Base-by-base conservation (phyloP, 2,113 vertebrate species). In the Pteronura brasiliensis region DNA sequence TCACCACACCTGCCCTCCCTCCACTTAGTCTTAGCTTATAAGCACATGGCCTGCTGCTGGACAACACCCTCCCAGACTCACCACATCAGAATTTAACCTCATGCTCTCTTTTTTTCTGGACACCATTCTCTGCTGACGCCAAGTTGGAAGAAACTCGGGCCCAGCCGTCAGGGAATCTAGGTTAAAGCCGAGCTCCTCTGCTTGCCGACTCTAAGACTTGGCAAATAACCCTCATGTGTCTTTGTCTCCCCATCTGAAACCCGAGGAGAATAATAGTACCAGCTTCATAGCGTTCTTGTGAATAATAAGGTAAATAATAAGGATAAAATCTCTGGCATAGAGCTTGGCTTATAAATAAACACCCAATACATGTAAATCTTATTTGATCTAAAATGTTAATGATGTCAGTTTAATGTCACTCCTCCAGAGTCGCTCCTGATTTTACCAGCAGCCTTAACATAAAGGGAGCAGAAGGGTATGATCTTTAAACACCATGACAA, bases 361-460 rank as follows among this genome's bases (percentile, higher is more conserved):
- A 63, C 20, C 52, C 74, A 39, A 31, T 55, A 47, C 29, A 31
- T 47, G 18, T 84, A 57, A 39, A 10, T 29, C 59, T 85, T 59
- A 93, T 36, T 89, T 92, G 91, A 80, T 65, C 14, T 65, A 93
- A 81, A 65, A 63, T 55, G 55, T 71, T 91, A 96, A 21, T 95
- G 39, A 84, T 36, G 57, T 49, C 83, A 88, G n/a, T 74, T 93
- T 93, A 74, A 42, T 49, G 11, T 74, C 17, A n/a, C 6, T 13
- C 44, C 42, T 92, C 63, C 36, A 91, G 83, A 96, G 23, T 31
- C 93, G 52, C 74, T 93, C 65, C 79, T 55, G 52, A 94, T 29
- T 96, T 97, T 79, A 83, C 84, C 55, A 91, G 67, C 52, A 83
- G 23, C 20, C 52, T 86, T 93, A 89, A 55, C 3, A 25, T 44